These are phyloP conservation scores for Drosophila cardini DNA, from an alignment of 1,140 invertebrate genomes.

Conservation along the genomic window DNA sequence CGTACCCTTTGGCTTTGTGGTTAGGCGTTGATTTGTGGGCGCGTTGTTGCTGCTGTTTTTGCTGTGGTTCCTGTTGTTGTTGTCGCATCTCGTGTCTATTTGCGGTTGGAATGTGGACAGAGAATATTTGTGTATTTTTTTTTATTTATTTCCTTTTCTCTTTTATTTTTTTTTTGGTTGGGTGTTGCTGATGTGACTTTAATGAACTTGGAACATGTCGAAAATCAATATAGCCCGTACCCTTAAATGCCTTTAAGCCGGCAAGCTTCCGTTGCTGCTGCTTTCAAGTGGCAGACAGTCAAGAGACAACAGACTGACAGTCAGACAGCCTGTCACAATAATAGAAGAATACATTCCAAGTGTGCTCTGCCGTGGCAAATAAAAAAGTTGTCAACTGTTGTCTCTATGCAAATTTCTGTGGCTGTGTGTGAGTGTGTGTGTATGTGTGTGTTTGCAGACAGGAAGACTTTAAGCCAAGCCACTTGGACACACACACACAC, in stretches of 20 bases:
- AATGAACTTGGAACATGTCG: conserved; percentile 70
- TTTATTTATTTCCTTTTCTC: conserved; percentile 2
- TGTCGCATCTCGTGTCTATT: conserved; percentile 69
- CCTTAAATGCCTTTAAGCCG: conserved; percentile 58
- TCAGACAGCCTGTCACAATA: conserved; percentile 63
- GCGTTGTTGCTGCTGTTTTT: conserved; percentile 49
- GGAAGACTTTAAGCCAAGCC: conserved; percentile 26
- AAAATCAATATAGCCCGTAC: conserved; percentile 65
- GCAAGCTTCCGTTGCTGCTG: conserved; percentile 27
- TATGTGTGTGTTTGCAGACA: conserved; percentile 3
- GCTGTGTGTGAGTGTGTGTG: background rate
- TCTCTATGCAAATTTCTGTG: conserved; percentile 63
- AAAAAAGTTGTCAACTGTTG: conserved; percentile 76
- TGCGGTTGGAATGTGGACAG: conserved; percentile 59
- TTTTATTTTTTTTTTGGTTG: conserved; percentile 19
- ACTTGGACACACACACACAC: conserved; percentile 4
- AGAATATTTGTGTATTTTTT: conserved; percentile 32
- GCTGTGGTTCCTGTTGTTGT: conserved; percentile 48
- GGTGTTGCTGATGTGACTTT: conserved; percentile 73
- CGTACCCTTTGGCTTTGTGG: conserved; percentile 48
- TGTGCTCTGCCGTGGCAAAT: conserved; percentile 30
- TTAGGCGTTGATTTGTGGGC: conserved; percentile 81
- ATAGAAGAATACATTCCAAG: conserved; percentile 47
- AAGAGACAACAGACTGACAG: conserved; percentile 37
- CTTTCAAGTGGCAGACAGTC: conserved; percentile 44